Evolutionary conservation across 2,888 invertebrate genomes (phyloP), one percentile per base, ranked within the genome.

Genomic region (Drosophila falleni): DNA sequence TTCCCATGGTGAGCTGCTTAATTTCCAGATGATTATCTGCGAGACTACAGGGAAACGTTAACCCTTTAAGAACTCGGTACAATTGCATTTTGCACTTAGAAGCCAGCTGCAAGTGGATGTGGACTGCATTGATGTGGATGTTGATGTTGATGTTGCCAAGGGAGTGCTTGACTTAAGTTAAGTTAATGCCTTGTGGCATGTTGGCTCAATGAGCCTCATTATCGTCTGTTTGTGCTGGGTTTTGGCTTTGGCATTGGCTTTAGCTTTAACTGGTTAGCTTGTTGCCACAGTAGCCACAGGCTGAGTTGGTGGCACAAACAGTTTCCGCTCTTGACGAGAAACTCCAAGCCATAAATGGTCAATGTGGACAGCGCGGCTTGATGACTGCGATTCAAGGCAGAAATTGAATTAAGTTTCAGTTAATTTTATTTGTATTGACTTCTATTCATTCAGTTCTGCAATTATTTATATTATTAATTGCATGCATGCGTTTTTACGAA

Each of bases 161-260:
- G 31, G 33, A 60, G 23, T 9, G 37, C 44, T 39, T 37, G 29
- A 46, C 23, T 59, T 29, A 29, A 29, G 23, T 23, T 23, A 23
- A 23, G 23, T 23, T 50, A 63, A 37, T 67, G 76, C 78, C 67
- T 31, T 23, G 44, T 23, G 68, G 71, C 64, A 63, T 71, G 71
- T 62, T 77, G 49, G 44, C 65, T 44, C 67, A 78, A 72, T 69
- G 70, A 69, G 82, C 49, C 77, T 74, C 72, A 81, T 75, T 70
- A 72, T 50, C 42, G 55, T 67, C 54, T 65, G 74, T 51, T 62
- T 76, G 70, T 69, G 53, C 54, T 80, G 53, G 58, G 31, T 44
- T 46, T 37, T 50, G 49, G 11, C 47, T 5, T 15, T 15, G 13
- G 46, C 49, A 13, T 35, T 33, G 31, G 31, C 35, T 26, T 15